A percentile compares a stretch with the other conserved stretches of the same genome.
These are phyloP conservation scores for Bombus ignitus DNA, from an alignment of 1,140 invertebrate species.

Conservation along the genomic window DNA sequence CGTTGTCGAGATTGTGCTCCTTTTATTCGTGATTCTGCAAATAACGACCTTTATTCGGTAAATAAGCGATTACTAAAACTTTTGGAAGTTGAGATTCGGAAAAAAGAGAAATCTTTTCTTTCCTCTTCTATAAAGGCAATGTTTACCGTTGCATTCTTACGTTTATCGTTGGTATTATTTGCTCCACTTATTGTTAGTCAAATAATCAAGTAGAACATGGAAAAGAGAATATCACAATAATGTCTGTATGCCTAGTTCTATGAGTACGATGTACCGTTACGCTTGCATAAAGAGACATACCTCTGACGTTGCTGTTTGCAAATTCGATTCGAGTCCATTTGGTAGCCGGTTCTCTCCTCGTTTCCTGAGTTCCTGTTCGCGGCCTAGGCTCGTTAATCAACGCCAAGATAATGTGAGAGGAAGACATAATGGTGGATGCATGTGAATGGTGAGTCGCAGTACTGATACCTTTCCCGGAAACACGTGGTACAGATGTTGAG, in stretches of 20 bases:
- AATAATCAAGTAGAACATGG: too few species aligned
- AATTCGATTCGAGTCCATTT: conserved; percentile 54
- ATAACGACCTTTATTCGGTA: background rate
- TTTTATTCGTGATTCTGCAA: background rate
- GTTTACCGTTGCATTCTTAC: background rate
- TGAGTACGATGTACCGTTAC: background rate
- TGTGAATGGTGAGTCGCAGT: conserved; percentile 37
- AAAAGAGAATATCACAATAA: too few species aligned
- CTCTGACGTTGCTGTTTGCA: conserved; percentile 32
- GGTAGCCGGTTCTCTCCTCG: background rate
- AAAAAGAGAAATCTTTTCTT: background rate
- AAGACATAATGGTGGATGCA: conserved; percentile 49
- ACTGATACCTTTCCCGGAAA: conserved; percentile 44
- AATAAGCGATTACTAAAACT: background rate
- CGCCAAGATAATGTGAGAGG: conserved; percentile 51
- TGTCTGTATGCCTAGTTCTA: too few species aligned
- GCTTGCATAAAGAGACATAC: background rate
- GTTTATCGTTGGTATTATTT: too few species aligned
- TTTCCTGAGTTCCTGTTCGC: conserved; percentile 51
- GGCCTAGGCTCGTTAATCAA: conserved; percentile 50
- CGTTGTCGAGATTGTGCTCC: background rate
- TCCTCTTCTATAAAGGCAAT: background rate
- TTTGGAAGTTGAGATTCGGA: background rate
- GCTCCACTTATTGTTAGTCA: too few species aligned
- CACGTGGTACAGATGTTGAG: conserved; percentile 30